Evolutionary conservation across 2,888 invertebrate species (phyloP).

Genomic region (Eubasilissa splendida): DNA sequence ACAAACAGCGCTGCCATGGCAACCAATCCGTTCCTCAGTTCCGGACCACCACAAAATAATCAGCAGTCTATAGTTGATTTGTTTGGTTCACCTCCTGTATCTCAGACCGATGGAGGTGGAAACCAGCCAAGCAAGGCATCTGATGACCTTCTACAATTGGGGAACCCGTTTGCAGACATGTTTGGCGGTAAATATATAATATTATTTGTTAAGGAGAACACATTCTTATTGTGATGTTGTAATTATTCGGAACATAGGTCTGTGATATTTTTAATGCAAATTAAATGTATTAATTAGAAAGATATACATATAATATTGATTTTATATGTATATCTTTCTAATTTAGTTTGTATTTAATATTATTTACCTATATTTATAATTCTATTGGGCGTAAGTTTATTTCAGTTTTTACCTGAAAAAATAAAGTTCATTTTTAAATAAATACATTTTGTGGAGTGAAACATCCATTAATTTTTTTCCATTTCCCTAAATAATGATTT

Average conservation of each 20-base stretch:
- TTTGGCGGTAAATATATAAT: conserved; percentile 72
- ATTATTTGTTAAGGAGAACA: background rate
- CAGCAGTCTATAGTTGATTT: conserved; percentile 81
- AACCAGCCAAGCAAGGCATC: conserved; percentile 78
- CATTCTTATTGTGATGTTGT: too few species aligned
- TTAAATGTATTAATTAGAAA: too few species aligned
- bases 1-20: conserved; percentile 76
- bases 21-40: conserved; percentile 76
- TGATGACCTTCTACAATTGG: conserved; percentile 89
- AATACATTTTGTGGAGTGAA: too few species aligned
- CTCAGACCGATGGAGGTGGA: conserved; percentile 64
- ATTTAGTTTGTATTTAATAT: too few species aligned
- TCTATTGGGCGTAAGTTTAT: background rate
- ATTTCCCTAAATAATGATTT: too few species aligned
- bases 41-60: conserved; percentile 60
- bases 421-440: too few species aligned
- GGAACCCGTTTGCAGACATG: conserved; percentile 94
- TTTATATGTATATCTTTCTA: too few species aligned
- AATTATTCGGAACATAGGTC: too few species aligned
- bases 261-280: too few species aligned
- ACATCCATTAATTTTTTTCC: too few species aligned
- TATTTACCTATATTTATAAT: too few species aligned
- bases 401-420: background rate
- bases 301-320: too few species aligned
- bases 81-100: conserved; percentile 77